phyloP scores from a whole-genome alignment of 2,888 invertebrate genomes.

The Acleris cristana region DNA sequence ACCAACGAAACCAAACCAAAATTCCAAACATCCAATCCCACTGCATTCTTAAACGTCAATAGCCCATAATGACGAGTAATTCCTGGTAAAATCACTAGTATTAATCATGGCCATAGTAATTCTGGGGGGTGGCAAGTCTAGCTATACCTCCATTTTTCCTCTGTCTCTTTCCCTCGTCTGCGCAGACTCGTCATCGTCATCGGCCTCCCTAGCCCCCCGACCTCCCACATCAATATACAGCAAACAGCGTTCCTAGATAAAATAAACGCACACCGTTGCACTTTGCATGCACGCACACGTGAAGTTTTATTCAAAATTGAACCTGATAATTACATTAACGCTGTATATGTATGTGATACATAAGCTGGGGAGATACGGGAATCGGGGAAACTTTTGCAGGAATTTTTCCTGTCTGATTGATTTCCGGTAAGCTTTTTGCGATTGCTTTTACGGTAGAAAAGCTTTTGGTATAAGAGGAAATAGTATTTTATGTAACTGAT shows the following conservation, averaged over 20 bases:
- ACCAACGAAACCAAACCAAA: no score
- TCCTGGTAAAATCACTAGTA: constrained; percentile 58
- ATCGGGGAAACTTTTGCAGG: constrained; percentile 3
- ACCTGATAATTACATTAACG: constrained; percentile 76
- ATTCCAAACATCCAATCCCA: not conserved
- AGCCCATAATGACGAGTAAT: constrained; percentile 53
- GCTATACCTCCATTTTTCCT: constrained; percentile 38
- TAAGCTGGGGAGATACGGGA: constrained; percentile 36
- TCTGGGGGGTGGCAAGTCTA: constrained; percentile 41
- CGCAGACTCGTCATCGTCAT: constrained; percentile 78
- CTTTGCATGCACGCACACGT: constrained; percentile 41
- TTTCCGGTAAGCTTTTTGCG: not conserved
- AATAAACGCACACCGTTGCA: constrained; percentile 62
- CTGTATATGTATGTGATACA: constrained; percentile 47
- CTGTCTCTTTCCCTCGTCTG: constrained; percentile 65
- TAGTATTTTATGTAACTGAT: no score
- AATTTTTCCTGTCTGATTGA: constrained; percentile 24
- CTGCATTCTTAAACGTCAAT: constrained; percentile 42
- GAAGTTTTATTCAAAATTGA: constrained; percentile 73
- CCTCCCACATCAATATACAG: constrained; percentile 70
- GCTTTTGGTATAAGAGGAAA: no score
- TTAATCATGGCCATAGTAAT: constrained; percentile 52
- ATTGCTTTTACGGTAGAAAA: not conserved
- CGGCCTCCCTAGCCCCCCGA: constrained; percentile 61
- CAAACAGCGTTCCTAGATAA: constrained; percentile 69